Evolutionary conservation across 2,797 vertebrate genomes (phyloP), one percentile per base, ranked within the genome.

Genomic region (Mormyrops boulengeri): DNA sequence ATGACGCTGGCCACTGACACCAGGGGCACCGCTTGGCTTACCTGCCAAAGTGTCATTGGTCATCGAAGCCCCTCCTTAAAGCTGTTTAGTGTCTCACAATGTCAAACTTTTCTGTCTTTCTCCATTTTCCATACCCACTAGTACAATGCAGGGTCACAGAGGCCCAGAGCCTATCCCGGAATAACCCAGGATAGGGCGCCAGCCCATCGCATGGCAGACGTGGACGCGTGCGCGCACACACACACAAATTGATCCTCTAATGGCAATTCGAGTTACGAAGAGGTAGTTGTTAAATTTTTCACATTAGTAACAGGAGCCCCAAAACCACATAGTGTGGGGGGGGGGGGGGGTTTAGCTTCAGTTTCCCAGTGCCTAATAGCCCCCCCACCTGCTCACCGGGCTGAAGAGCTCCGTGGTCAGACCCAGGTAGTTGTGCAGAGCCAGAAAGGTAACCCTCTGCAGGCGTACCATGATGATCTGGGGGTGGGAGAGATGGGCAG

Each of bases 381-480:
- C 44, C 77, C 19, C 41, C 82, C 38, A 8, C 7, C 12, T 41
- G 34, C 96, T 95, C 88, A 97, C 97, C 22, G 96, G 96, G 92
- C 95, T 99, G 95, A 99, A 99, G 91, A 99, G 98, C 94, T 99
- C 98, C 0, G 97, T 98, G 3, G 98, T 99, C 92, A 99, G 95
- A 14, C 98, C 98, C 89, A 99, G 95, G 95, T 99, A 97, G 95
- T 98, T 97, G 94, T 99, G 97, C 38, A 99, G 92, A 0, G 98
- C 97, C 88, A 99, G 93, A 92, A 99, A 98, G 0, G 98, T 99
- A 93, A 99, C 98, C 92, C 98, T 96, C 94, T 99, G 98, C 80
- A 99, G 97, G 69, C 97, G 96, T 82, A 99, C 98, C 98, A 99
- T 99, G 94, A 99, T 99, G 92, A 99, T 99, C 98, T 99, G 73